Conservation (phyloP, 2,888 invertebrate genomes). For the Dryobota labecula region DNA sequence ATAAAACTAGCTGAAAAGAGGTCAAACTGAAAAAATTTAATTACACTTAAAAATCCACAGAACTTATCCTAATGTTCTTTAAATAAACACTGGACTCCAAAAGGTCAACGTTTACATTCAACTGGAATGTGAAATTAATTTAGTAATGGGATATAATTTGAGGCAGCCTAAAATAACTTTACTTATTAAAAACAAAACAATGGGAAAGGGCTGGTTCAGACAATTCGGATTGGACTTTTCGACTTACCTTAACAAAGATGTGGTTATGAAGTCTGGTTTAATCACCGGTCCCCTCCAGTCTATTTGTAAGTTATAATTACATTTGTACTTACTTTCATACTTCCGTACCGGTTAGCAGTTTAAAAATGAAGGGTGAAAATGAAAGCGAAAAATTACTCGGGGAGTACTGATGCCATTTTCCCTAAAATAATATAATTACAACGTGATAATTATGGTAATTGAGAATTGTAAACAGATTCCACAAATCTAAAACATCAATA, state of each 20-base stretch:
- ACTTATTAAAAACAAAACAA: slow-evolving; percentile 65
- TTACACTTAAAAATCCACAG: slow-evolving; percentile 10
- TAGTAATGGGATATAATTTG: slow-evolving; percentile 68
- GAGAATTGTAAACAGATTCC: not conserved
- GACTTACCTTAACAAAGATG: slow-evolving; percentile 46
- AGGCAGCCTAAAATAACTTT: slow-evolving; percentile 72
- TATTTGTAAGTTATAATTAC: slow-evolving; percentile 63
- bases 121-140: slow-evolving; percentile 72
- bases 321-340: slow-evolving; percentile 47
- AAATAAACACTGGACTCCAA: slow-evolving; percentile 63
- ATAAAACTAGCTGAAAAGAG: not conserved
- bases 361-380: slow-evolving; percentile 32
- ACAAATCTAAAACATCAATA: slow-evolving; percentile 16
- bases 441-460: not conserved
- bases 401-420: slow-evolving; percentile 16
- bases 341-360: slow-evolving; percentile 24
- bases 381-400: slow-evolving; percentile 19
- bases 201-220: slow-evolving; percentile 44
- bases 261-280: slow-evolving; percentile 50
- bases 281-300: slow-evolving; percentile 46
- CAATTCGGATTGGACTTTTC: slow-evolving; percentile 51
- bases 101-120: slow-evolving; percentile 68
- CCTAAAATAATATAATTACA: not conserved
- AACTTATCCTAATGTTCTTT: slow-evolving; percentile 40
- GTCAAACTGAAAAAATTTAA: not conserved